phyloP scores from a whole-genome alignment of 2,888 invertebrate species.

The Lasioglossum vierecki region DNA sequence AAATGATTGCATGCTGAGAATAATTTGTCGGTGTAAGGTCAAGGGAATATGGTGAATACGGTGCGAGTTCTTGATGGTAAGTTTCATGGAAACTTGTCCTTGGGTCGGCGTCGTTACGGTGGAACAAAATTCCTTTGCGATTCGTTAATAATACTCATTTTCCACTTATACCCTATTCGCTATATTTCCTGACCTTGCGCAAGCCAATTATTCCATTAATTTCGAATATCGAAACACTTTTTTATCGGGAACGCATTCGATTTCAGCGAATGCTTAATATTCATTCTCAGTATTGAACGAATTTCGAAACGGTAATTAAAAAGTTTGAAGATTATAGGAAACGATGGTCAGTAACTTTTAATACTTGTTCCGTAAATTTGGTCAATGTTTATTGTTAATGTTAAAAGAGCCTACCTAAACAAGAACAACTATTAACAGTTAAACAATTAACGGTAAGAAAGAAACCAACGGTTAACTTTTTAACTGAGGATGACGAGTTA shows the following conservation, averaged over 20 bases:
- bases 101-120: not conserved
- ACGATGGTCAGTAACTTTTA: not conserved
- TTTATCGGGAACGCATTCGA: not conserved
- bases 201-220: not conserved
- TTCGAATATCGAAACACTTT: not conserved
- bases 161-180: not conserved
- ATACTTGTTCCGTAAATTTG: not conserved
- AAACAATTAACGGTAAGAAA: not conserved
- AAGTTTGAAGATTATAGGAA: no score
- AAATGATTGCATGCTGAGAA: not conserved
- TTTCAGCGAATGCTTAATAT: not conserved
- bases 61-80: not conserved
- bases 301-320: not conserved
- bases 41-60: not conserved
- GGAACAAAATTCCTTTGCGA: constrained; percentile 10
- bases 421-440: not conserved
- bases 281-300: not conserved
- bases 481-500: not conserved
- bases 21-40: constrained; percentile 5
- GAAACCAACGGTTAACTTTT: not conserved
- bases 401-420: not conserved
- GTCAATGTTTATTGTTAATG: no score
- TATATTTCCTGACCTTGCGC: not conserved
- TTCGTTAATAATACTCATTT: not conserved
- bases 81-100: not conserved